phyloP scores from a whole-genome alignment of 2,888 invertebrate genomes.

The Harpalus rubripes region DNA sequence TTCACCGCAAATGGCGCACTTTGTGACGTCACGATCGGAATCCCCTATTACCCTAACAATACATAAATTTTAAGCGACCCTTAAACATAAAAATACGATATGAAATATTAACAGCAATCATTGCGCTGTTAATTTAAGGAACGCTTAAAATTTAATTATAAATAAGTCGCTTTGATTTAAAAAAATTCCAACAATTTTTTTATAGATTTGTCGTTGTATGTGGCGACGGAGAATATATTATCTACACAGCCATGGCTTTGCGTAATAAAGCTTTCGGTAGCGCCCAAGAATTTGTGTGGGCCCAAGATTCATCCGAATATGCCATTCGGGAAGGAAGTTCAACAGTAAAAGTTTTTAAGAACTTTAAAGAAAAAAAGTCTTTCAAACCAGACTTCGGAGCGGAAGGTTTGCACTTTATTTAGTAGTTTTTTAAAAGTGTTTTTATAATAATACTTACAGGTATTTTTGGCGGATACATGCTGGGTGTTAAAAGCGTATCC shows the following conservation, averaged over 20 bases:
- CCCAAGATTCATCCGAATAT: slow-evolving; percentile 95
- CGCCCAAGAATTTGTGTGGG: slow-evolving; percentile 99
- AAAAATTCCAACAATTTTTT: neutral
- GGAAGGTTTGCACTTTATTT: slow-evolving; percentile 83
- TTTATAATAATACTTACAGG: slow-evolving; percentile 77
- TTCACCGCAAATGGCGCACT: too few relatives aligned
- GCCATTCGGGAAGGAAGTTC: slow-evolving; percentile 94
- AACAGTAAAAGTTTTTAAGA: slow-evolving; percentile 96
- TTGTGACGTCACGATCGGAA: too few relatives aligned
- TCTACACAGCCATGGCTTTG: slow-evolving; percentile 99
- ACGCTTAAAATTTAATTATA: too few relatives aligned
- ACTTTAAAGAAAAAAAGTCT: slow-evolving; percentile 97
- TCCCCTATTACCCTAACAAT: too few relatives aligned
- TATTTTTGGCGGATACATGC: slow-evolving; percentile 93
- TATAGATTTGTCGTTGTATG: slow-evolving; percentile 93
- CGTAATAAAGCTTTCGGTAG: slow-evolving; percentile 99
- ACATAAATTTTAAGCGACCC: too few relatives aligned
- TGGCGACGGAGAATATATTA: slow-evolving; percentile 99
- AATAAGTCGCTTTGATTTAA: too few relatives aligned
- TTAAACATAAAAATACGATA: too few relatives aligned
- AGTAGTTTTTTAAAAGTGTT: slow-evolving; percentile 67
- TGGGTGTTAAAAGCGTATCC: slow-evolving; percentile 94
- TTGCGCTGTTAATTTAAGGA: too few relatives aligned
- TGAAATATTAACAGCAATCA: too few relatives aligned
- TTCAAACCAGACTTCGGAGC: slow-evolving; percentile 98